A percentile compares a stretch with the other conserved stretches of the same genome.
phyloP scores from a whole-genome alignment of 2,113 vertebrate species.

The Myotis yumanensis region DNA sequence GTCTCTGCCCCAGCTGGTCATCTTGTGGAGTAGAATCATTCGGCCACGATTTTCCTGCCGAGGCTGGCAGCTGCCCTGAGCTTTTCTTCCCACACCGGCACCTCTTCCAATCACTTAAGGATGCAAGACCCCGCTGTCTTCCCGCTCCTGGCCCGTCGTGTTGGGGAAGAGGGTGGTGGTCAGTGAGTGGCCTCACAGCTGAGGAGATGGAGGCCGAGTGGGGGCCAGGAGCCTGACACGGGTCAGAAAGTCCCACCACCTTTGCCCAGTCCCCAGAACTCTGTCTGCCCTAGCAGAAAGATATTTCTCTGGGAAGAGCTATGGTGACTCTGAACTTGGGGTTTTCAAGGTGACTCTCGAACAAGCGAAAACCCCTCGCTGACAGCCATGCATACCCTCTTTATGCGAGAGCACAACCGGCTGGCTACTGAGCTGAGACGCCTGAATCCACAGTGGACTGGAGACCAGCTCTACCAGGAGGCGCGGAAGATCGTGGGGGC shows the following conservation, averaged over 20 bases:
- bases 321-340: constrained; percentile 9
- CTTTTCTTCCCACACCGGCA: background rate
- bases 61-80: background rate
- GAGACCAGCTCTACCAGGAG: constrained; percentile 90
- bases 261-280: background rate
- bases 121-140: background rate
- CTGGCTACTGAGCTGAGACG: constrained; percentile 85
- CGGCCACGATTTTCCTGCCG: background rate
- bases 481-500: constrained; percentile 91
- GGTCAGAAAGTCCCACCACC: background rate
- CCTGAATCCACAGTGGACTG: constrained; percentile 88
- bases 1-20: background rate
- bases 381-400: constrained; percentile 89
- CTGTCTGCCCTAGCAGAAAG: background rate
- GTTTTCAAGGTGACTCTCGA: constrained; percentile 86
- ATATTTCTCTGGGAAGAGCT: background rate
- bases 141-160: fast-evolving
- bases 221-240: background rate
- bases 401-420: constrained; percentile 92
- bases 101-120: background rate
- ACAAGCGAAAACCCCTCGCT: constrained; percentile 91
- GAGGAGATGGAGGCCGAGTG: background rate
- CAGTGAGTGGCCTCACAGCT: background rate
- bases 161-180: background rate
- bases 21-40: background rate